A percentile compares a stretch with the other conserved stretches of the same genome.
phyloP scores from a whole-genome alignment of 2,797 vertebrate species.

The Hirundo rustica region DNA sequence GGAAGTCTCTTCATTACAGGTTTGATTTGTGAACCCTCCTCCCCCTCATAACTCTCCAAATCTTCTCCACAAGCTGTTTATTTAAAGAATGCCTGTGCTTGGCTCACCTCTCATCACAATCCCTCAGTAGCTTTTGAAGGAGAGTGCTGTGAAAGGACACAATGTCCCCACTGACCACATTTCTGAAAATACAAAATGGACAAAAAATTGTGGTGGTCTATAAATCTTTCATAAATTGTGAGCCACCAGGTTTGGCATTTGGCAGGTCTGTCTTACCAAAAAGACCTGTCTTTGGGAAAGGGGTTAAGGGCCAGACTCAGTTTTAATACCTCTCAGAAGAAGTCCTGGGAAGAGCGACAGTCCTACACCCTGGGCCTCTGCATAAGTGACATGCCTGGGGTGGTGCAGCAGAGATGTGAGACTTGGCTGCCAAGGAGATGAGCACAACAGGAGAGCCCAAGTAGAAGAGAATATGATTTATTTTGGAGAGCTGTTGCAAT shows the following conservation, averaged over 20 bases:
- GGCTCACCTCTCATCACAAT: not conserved
- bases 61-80: conserved; percentile 15
- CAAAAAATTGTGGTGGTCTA: not conserved
- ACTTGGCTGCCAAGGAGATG: conserved; percentile 1
- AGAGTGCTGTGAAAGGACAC: not conserved
- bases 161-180: fast-evolving
- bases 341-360: not conserved
- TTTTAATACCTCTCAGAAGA: not conserved
- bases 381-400: not conserved
- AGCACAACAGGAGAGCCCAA: not conserved
- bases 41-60: conserved; percentile 30
- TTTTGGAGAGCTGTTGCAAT: conserved; percentile 1
- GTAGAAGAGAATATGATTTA: not conserved
- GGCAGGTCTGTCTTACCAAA: not conserved
- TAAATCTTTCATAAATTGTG: not conserved
- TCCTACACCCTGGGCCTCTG: not conserved
- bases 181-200: not conserved
- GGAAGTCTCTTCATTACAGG: conserved; percentile 37
- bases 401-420: not conserved
- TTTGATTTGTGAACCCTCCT: conserved; percentile 24
- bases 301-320: not conserved
- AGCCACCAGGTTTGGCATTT: not conserved
- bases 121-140: not conserved
- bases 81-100: not conserved
- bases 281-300: not conserved